Conservation (phyloP, 2,888 invertebrate genomes). For the Mythimna lalbum region DNA sequence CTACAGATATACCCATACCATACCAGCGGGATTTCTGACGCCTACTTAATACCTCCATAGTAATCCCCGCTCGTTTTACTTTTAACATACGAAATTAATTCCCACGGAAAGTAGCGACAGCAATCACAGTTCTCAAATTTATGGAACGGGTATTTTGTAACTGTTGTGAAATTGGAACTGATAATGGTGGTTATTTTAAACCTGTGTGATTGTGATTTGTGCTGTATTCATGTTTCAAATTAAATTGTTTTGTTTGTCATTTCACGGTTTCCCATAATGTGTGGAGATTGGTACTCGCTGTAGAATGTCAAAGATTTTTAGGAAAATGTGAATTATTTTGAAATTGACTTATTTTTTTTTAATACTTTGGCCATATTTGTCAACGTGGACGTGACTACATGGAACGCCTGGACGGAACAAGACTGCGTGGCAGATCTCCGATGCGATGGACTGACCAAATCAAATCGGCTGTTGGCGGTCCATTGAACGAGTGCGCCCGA, state of each 20-base stretch:
- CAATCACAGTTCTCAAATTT: conserved; percentile 30
- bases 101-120: conserved; percentile 64
- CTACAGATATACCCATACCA: conserved; percentile 26
- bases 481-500: no score
- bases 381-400: no score
- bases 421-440: no score
- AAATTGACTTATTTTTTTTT: no score
- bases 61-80: conserved; percentile 69
- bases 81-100: conserved; percentile 79
- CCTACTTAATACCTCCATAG: conserved; percentile 68
- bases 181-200: conserved; percentile 5
- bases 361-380: no score
- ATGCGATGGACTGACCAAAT: no score
- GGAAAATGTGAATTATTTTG: no score
- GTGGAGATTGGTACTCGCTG: background rate
- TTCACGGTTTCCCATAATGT: background rate
- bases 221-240: background rate
- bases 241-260: background rate
- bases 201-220: background rate
- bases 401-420: no score
- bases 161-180: conserved; percentile 29
- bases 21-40: conserved; percentile 68
- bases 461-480: no score
- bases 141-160: conserved; percentile 29
- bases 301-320: no score